Base-by-base conservation (phyloP, 2,797 vertebrate genomes). In the Psittacula derbiana region DNA sequence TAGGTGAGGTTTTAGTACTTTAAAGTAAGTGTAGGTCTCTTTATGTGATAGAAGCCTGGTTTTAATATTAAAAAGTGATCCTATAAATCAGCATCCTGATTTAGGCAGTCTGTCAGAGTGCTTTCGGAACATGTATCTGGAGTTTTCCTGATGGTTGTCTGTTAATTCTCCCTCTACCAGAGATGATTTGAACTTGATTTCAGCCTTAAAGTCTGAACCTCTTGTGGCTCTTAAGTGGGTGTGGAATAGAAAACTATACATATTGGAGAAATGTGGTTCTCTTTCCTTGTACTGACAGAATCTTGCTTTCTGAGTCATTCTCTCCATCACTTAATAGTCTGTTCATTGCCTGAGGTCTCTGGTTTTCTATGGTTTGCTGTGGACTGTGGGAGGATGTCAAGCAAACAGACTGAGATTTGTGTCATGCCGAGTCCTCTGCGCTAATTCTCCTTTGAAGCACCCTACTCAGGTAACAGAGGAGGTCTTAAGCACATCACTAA, bases 221-320 rank as follows among this genome's bases (percentile, higher is more conserved):
- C 75, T 80, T 16, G 30, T 90, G 90, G 53, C 67, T 93, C 50
- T 92, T 80, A 78, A 90, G 85, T 41, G 91, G 57, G 88, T 94
- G 87, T 90, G 87, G 90, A 74, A 52, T 80, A 87, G 50, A 90
- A 81, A 92, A 65, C 57, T 75, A 9, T 50, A 60, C 57, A 27
- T 82, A 57, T 60, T 95, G 72, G 79, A 91, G 69, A 91, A 94
- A 91, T 52, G 64, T 94, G 67, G 20, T 67, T 89, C 60, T 93
- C 10, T 44, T 71, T 69, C 40, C 44, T 62, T 80, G 52, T 74
- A 49, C 82, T 73, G 87, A 91, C 49, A 93, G 12, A 19, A 47
- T 88, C 57, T 83, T 85, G 47, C 47, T 85, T 82, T 95, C 83
- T 83, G 94, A 94, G 91, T 94, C 84, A 91, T 90, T 96, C 65